Conservation (phyloP, 2,113 vertebrate genomes). For the Perognathus longimembris region DNA sequence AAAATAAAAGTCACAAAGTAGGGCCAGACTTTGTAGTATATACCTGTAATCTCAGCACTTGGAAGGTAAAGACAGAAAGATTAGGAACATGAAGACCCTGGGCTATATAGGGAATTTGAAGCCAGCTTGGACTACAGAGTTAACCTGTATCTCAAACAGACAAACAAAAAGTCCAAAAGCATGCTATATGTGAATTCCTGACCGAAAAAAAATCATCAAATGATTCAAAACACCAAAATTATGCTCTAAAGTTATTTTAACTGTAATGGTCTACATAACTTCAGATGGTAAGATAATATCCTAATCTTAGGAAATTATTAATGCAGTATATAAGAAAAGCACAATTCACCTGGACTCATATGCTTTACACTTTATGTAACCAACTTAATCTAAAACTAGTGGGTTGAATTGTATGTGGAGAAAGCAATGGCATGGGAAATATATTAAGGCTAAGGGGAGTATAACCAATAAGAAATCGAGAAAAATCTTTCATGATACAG, state of each 20-base stretch:
- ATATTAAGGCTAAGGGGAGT: neutral
- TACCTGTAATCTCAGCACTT: too few species aligned
- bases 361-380: neutral
- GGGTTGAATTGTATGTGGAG: neutral
- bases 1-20: neutral
- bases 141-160: neutral
- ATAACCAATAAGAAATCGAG: neutral
- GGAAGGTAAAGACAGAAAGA: neutral
- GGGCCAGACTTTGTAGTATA: too few species aligned
- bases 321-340: neutral
- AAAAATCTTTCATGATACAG: neutral
- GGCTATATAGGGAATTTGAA: too few species aligned
- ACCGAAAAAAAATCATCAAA: neutral
- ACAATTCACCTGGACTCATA: neutral
- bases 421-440: neutral
- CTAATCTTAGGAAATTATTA: neutral
- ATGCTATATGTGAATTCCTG: neutral
- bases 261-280: neutral
- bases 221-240: neutral
- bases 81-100: too few species aligned
- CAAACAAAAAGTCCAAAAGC: neutral
- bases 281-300: neutral
- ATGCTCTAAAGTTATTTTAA: neutral
- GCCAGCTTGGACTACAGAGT: neutral
- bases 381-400: slow-evolving; percentile 10